Percentiles rank a stretch among this genome's conserved stretches.
Evolutionary conservation across 2,888 invertebrate species (phyloP).

Genomic region (Eremobia ochroleuca): DNA sequence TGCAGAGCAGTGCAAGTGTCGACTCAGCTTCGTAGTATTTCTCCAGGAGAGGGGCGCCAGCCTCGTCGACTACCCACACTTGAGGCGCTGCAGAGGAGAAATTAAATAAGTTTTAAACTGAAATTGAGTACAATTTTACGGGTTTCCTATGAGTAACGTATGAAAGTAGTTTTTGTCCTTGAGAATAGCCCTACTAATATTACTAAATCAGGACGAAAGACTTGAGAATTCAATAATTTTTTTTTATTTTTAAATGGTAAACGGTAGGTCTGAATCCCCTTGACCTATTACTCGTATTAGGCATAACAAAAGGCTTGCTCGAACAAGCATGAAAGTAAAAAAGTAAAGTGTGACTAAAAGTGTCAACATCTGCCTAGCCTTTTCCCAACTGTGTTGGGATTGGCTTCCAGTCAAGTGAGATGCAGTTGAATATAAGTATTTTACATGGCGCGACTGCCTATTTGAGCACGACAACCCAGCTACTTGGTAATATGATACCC

Average conservation of each 20-base stretch:
- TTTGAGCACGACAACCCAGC: no score
- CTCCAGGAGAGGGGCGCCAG: constrained; percentile 92
- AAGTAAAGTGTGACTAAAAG: no score
- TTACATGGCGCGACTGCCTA: no score
- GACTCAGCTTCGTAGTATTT: constrained; percentile 93
- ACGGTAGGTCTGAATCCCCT: neutral
- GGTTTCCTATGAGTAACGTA: neutral
- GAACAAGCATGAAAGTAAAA: neutral
- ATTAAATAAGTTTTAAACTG: constrained; percentile 20
- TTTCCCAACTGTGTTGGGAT: no score
- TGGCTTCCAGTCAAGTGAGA: no score
- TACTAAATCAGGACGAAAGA: neutral
- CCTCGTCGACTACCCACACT: constrained; percentile 93
- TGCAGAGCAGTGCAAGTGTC: constrained; percentile 92
- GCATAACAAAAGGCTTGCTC: neutral
- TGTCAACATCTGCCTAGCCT: no score
- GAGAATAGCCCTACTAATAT: neutral
- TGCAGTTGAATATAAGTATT: no score
- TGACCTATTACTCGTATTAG: neutral
- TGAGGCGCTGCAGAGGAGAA: constrained; percentile 91
- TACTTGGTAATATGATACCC: no score
- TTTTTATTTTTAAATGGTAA: no score
- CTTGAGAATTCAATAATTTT: neutral
- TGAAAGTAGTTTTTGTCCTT: neutral
- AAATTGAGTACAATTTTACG: neutral